Conservation (phyloP, 2,888 invertebrate species). For the Perdita meconis region DNA sequence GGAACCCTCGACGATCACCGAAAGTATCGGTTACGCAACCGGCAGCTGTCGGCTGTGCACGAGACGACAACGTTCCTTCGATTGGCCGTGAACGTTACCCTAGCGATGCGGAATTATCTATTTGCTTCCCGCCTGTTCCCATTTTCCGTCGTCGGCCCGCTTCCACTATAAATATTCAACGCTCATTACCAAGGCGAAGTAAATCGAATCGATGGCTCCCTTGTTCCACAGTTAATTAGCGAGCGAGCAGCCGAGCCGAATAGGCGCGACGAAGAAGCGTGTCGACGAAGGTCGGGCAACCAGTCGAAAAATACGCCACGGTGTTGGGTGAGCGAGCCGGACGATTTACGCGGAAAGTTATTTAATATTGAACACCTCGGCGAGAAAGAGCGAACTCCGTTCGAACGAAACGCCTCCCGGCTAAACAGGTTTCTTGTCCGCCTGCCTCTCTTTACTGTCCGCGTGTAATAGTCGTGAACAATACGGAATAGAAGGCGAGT, state of each 20-base stretch:
- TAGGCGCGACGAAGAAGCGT: neutral
- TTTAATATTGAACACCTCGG: constrained; percentile 18
- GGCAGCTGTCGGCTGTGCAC: constrained; percentile 67
- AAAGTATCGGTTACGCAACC: constrained; percentile 73
- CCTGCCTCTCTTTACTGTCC: constrained; percentile 12
- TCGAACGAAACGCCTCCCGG: constrained; percentile 19
- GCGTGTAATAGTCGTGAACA: constrained; percentile 22
- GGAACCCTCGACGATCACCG: constrained; percentile 48
- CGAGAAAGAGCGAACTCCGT: constrained; percentile 22
- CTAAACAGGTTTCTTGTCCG: constrained; percentile 25
- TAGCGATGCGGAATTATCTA: constrained; percentile 10
- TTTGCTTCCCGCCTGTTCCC: constrained; percentile 6
- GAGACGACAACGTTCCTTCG: constrained; percentile 72
- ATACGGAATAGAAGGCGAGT: constrained; percentile 28
- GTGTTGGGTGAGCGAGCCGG: neutral
- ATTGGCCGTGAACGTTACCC: constrained; percentile 63
- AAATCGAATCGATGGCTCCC: neutral
- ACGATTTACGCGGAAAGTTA: constrained; percentile 15
- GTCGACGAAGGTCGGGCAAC: neutral
- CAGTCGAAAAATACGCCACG: constrained; percentile 11
- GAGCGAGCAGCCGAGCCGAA: neutral
- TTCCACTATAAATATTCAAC: neutral
- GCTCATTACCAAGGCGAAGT: constrained; percentile 1
- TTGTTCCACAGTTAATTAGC: constrained; percentile 28
- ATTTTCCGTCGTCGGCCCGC: neutral